Conservation (phyloP, 2,113 vertebrate genomes). For the Daphoenositta chrysoptera region DNA sequence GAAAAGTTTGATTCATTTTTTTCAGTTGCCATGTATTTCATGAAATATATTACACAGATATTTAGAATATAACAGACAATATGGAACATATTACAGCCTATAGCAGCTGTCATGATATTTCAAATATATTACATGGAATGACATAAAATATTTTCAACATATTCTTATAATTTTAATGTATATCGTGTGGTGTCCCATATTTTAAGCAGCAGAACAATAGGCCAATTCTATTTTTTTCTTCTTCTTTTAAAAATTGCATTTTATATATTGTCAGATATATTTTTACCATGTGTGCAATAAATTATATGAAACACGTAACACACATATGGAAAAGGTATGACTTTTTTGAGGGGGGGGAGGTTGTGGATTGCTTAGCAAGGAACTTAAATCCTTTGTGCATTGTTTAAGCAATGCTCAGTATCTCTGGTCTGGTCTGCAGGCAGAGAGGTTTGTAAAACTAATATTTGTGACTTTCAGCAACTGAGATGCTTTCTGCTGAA, state of each 20-base stretch:
- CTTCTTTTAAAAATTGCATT: conserved; percentile 60
- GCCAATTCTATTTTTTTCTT: conserved; percentile 52
- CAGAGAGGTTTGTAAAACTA: neutral
- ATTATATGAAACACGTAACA: conserved; percentile 42
- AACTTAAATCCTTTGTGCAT: conserved; percentile 49
- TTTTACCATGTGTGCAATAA: conserved; percentile 53
- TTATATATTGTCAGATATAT: conserved; percentile 56
- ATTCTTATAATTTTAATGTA: conserved; percentile 64
- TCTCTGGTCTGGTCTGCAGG: conserved; percentile 9
- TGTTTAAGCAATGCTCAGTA: neutral
- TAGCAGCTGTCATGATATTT: conserved; percentile 66
- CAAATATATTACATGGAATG: conserved; percentile 72
- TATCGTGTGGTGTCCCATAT: conserved; percentile 55
- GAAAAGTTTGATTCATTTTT: neutral
- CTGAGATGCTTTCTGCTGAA: neutral
- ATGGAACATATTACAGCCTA: conserved; percentile 58
- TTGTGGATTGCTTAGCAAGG: conserved; percentile 11
- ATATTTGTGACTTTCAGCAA: neutral
- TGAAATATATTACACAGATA: conserved; percentile 46
- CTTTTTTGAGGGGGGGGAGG: neutral
- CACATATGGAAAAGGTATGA: conserved; percentile 55
- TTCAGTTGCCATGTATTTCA: conserved; percentile 10
- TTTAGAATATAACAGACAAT: conserved; percentile 55
- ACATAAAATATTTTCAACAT: conserved; percentile 70
- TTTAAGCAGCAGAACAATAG: conserved; percentile 67